Conservation (phyloP, 1,140 invertebrate genomes). For the Drepana arcuata region DNA sequence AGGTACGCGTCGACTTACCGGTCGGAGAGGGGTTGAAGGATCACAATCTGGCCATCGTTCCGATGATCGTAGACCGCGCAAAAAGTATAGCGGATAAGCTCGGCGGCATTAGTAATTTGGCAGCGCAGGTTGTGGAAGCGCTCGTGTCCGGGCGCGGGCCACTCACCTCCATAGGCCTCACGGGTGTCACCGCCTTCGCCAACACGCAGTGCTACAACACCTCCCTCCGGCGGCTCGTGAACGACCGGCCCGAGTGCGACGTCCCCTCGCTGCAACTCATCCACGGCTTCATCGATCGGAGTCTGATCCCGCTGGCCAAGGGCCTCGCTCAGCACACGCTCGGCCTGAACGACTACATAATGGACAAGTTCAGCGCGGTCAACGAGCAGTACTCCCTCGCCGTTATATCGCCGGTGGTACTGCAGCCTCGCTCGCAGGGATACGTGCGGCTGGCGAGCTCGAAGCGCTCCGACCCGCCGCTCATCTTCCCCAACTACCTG, state of each 20-base stretch:
- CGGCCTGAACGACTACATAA: conserved; percentile 40
- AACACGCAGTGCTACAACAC: conserved; percentile 67
- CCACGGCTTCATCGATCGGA: conserved; percentile 57
- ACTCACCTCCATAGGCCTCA: conserved; percentile 62
- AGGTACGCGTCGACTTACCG: conserved; percentile 73
- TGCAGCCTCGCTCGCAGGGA: conserved; percentile 80
- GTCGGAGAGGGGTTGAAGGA: conserved; percentile 86
- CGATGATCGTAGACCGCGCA: conserved; percentile 52
- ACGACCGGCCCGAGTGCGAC: conserved; percentile 25
- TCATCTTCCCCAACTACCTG: conserved; percentile 86
- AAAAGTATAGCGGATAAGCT: conserved; percentile 13
- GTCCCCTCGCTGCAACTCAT: conserved; percentile 29
- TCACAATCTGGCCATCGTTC: conserved; percentile 71
- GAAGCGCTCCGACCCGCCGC: conserved; percentile 81
- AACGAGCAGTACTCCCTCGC: conserved; percentile 45
- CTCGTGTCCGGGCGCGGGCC: conserved; percentile 40
- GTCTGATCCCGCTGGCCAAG: conserved; percentile 64
- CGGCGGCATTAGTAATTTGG: conserved; percentile 38
- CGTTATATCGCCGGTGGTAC: conserved; percentile 69
- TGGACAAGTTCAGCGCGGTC: conserved; percentile 34
- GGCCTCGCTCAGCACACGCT: conserved; percentile 30
- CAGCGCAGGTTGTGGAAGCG: conserved; percentile 39
- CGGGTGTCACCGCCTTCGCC: conserved; percentile 66
- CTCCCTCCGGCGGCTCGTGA: conserved; percentile 18
- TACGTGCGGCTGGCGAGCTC: conserved; percentile 75